These are phyloP conservation scores for Carcharodon carcharias DNA, from an alignment of 2,797 vertebrate genomes.

Conservation along the genomic window DNA sequence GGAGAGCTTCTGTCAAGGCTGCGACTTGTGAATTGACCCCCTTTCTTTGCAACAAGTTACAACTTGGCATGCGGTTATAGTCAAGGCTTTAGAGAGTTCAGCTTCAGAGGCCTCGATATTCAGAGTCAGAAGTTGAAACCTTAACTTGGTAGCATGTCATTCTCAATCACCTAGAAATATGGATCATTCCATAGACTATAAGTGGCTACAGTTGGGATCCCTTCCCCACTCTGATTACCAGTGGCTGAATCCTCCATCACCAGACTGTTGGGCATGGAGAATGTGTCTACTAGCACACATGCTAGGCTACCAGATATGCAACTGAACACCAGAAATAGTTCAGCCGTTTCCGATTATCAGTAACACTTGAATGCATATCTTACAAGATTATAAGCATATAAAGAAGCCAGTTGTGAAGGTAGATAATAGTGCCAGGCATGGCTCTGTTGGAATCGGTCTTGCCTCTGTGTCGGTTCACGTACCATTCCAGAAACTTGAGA, in stretches of 20 bases:
- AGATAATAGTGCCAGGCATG: background rate
- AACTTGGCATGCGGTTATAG: background rate
- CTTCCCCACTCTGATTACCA: background rate
- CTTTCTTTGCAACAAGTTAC: background rate
- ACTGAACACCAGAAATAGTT: background rate
- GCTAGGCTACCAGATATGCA: background rate
- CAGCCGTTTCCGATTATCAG: background rate
- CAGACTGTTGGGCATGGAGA: background rate
- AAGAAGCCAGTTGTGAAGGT: background rate
- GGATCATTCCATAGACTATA: background rate
- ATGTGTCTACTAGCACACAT: background rate
- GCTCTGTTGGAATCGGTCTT: background rate
- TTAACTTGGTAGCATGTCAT: background rate
- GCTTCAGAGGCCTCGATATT: background rate
- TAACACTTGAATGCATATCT: background rate
- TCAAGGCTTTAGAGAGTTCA: background rate
- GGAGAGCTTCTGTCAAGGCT: background rate
- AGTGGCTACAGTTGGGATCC: background rate
- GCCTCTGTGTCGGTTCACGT: background rate
- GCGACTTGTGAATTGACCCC: background rate
- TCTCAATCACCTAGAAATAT: background rate
- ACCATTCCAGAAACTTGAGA: background rate
- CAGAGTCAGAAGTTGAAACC: background rate
- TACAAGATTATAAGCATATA: background rate
- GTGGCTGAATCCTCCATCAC: background rate